phyloP scores from a whole-genome alignment of 2,888 invertebrate species.

The Archaeoteleia sp. region DNA sequence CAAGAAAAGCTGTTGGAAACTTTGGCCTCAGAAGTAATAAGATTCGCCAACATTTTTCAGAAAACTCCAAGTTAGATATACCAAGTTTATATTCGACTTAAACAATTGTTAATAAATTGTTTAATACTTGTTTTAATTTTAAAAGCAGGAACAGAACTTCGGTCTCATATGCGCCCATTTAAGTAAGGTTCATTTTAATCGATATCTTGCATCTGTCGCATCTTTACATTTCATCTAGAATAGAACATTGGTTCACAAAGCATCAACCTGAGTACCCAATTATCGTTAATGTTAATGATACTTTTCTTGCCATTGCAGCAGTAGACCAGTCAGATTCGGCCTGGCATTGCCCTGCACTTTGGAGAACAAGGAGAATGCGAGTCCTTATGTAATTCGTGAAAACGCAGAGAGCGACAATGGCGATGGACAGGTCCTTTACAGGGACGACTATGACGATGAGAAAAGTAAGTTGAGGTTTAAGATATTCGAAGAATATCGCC shows the following conservation, averaged over 20 bases:
- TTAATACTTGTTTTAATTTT: too few species aligned
- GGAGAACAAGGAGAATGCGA: slow-evolving; percentile 92
- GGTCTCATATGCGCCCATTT: background rate
- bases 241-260: slow-evolving; percentile 68
- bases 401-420: slow-evolving; percentile 78
- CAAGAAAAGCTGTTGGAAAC: slow-evolving; percentile 7
- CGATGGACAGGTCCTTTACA: slow-evolving; percentile 82
- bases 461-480: slow-evolving; percentile 74
- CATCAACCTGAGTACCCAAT: slow-evolving; percentile 53
- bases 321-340: slow-evolving; percentile 87
- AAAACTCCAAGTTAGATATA: too few species aligned
- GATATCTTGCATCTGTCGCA: slow-evolving; percentile 1
- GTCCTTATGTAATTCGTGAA: slow-evolving; percentile 85
- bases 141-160: too few species aligned
- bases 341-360: slow-evolving; percentile 83
- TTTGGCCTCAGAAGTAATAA: too few species aligned
- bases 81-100: too few species aligned
- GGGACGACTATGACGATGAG: slow-evolving; percentile 82
- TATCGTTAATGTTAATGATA: slow-evolving; percentile 20
- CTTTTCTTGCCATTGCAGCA: slow-evolving; percentile 76
- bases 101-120: too few species aligned
- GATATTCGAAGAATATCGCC: slow-evolving; percentile 1
- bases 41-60: background rate
- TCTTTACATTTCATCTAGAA: slow-evolving; percentile 56
- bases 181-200: background rate